Base-by-base conservation (phyloP, 2,113 vertebrate species). In the Tinamus guttatus region DNA sequence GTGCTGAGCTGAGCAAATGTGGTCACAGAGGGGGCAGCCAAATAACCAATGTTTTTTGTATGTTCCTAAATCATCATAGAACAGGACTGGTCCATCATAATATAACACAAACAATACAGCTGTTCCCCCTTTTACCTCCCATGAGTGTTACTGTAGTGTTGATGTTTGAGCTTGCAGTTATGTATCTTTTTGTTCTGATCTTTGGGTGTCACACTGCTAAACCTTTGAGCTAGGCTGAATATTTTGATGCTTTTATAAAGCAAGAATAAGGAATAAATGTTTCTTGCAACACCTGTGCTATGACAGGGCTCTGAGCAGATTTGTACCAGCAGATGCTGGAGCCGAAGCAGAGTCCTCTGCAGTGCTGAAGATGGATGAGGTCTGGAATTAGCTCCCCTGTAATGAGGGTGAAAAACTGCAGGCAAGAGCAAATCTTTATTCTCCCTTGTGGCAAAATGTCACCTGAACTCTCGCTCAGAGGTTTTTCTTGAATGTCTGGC, bases 161-260 rank as follows among this genome's bases (percentile, higher is more conserved):
- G 28, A 32, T 7, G 30, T 67, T 83, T 60, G 17, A 67, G 40
- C 69, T 51, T 25, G 2, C 14, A 24, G 32, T 28, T 24, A 4
- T 9, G 1, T 40, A 21, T 82, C 77, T 71, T 81, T 95, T 11
- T 60, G 28, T 43, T 65, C 47, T 32, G 38, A 49, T 41, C 21
- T 19, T 41, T 45, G 63, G 28, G n/a, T 49, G 25, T 32, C 30
- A 17, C 58, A 62, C 63, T 58, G 84, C 38, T 81, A 62, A 94
- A 79, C 36, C 81, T 94, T 87, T 71, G 75, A 76, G 87, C 82
- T 52, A 68, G 2, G 9, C 70, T 80, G 75, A 87, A 40, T 59
- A 20, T 82, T 94, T 93, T 85, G 49, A 76, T 89, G 75, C 54
- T 45, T 74, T 62, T 21, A 15, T 80, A 51, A 79, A 87, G 40